Evolutionary conservation across 2,113 vertebrate genomes (phyloP).

Genomic region (Limanda limanda): DNA sequence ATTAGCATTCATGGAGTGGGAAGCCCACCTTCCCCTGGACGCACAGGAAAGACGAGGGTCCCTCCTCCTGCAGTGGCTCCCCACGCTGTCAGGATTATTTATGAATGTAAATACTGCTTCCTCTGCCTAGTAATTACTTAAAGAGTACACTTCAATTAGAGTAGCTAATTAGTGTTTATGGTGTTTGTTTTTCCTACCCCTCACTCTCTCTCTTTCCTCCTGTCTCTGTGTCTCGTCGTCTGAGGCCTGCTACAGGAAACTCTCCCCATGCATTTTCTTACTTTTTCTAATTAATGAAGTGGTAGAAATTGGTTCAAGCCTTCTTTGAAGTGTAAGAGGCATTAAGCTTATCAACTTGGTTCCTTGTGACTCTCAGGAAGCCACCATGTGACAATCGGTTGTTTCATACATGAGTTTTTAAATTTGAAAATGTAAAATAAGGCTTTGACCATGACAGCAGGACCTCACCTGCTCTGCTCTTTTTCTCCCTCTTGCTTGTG

Average conservation of each 20-base stretch:
- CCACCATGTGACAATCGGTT: slow-evolving; percentile 38
- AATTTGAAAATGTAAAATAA: slow-evolving; percentile 8
- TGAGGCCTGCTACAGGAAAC: slow-evolving; percentile 54
- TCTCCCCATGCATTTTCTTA: slow-evolving; percentile 39
- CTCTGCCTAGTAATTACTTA: slow-evolving; percentile 80
- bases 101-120: slow-evolving; percentile 77
- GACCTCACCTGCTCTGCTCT: background rate
- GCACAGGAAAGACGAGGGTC: slow-evolving; percentile 40
- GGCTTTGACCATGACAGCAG: slow-evolving; percentile 17
- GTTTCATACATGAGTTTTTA: slow-evolving; percentile 35
- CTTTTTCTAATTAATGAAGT: slow-evolving; percentile 70
- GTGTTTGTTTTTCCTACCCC: slow-evolving; percentile 64
- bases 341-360: slow-evolving; percentile 49
- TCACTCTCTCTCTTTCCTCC: slow-evolving; percentile 6
- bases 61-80: slow-evolving; percentile 38
- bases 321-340: slow-evolving; percentile 63
- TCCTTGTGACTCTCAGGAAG: slow-evolving; percentile 31
- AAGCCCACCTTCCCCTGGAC: slow-evolving; percentile 30
- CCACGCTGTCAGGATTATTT: slow-evolving; percentile 72
- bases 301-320: background rate
- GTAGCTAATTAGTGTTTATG: slow-evolving; percentile 82
- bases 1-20: slow-evolving; percentile 36
- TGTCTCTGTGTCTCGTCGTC: slow-evolving; percentile 31
- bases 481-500: background rate
- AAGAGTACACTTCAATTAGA: slow-evolving; percentile 81